These are phyloP conservation scores for Acrobasis repandana DNA, from an alignment of 2,888 invertebrate genomes.

Conservation along the genomic window DNA sequence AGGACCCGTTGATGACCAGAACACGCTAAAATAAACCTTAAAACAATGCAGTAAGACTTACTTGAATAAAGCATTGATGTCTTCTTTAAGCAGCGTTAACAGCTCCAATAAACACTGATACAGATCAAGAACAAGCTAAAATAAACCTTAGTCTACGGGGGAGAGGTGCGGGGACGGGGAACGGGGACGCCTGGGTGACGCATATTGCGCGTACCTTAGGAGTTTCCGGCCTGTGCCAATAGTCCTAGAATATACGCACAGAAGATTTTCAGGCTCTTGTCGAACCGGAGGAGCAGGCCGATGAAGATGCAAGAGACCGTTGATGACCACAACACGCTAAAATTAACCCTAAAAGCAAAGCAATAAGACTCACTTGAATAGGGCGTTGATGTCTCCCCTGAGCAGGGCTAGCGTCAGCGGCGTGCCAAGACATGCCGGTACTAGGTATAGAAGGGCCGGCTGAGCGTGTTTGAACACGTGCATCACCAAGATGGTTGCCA, in stretches of 20 bases:
- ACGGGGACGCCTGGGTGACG: too few species aligned
- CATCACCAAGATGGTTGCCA: conserved; percentile 98
- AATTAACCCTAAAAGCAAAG: neutral
- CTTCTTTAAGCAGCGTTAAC: too few species aligned
- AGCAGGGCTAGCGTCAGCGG: conserved; percentile 94
- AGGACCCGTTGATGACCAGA: too few species aligned
- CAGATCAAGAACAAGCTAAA: too few species aligned
- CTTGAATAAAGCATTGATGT: neutral
- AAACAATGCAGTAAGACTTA: neutral
- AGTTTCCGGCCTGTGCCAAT: too few species aligned
- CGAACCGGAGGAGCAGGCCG: too few species aligned
- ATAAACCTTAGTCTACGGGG: too few species aligned
- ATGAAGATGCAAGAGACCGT: too few species aligned
- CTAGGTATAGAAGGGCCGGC: conserved; percentile 98
- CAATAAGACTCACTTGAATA: conserved; percentile 90
- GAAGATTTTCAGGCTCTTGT: too few species aligned
- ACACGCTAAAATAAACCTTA: neutral
- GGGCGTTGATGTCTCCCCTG: conserved; percentile 93
- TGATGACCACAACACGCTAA: neutral
- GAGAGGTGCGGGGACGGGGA: too few species aligned
- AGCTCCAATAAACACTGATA: neutral
- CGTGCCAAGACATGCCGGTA: conserved; percentile 96
- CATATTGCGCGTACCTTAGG: too few species aligned
- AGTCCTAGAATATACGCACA: too few species aligned
- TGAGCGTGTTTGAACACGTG: conserved; percentile 99